These are phyloP conservation scores for Rafetus swinhoei DNA, from an alignment of 2,113 vertebrate species.

Conservation along the genomic window DNA sequence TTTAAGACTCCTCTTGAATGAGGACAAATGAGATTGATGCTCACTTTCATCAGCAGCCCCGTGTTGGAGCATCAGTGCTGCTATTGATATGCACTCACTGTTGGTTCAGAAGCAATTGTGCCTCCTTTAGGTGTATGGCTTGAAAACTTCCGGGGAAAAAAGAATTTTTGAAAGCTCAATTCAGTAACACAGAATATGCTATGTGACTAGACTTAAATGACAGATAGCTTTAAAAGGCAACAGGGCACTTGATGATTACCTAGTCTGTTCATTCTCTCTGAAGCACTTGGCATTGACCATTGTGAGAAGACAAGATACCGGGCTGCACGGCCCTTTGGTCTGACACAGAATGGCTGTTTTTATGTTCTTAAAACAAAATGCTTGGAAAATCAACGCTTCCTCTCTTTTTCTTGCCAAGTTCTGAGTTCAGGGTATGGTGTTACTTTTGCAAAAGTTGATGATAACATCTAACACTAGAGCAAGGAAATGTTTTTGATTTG, in stretches of 20 bases:
- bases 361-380: not conserved
- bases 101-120: slow-evolving; percentile 62
- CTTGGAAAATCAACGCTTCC: not conserved
- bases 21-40: slow-evolving; percentile 67
- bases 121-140: slow-evolving; percentile 57
- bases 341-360: too few relatives aligned
- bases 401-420: not conserved
- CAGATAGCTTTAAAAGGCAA: slow-evolving; percentile 10
- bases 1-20: slow-evolving; percentile 65
- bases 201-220: slow-evolving; percentile 44
- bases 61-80: slow-evolving; percentile 29
- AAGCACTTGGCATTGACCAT: too few relatives aligned
- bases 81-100: slow-evolving; percentile 61
- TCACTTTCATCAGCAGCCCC: slow-evolving; percentile 56
- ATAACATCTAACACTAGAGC: not conserved
- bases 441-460: not conserved
- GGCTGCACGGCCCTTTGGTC: too few relatives aligned
- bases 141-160: slow-evolving; percentile 34
- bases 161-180: not conserved
- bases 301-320: too few relatives aligned
- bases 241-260: too few relatives aligned
- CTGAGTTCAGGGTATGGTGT: not conserved
- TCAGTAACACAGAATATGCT: slow-evolving; percentile 12
- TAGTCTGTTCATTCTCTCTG: too few relatives aligned
- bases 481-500: not conserved